Evolutionary conservation across 2,888 invertebrate genomes (phyloP).

Genomic region (Rhingia campestris): DNA sequence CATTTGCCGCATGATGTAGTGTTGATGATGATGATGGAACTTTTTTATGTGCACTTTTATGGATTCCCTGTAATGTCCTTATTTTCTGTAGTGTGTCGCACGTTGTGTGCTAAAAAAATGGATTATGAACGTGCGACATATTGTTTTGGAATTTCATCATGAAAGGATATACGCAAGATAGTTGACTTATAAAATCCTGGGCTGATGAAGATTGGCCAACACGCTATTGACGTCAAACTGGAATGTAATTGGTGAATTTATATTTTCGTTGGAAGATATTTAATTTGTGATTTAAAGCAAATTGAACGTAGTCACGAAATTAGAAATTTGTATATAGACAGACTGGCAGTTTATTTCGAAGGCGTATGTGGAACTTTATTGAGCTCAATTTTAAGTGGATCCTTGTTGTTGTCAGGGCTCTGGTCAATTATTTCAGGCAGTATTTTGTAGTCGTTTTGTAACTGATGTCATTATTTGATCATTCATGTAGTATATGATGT

Average conservation of each 20-base stretch:
- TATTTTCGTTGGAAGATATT: too few species aligned
- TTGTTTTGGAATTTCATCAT: slow-evolving; percentile 4
- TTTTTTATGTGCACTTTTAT: background rate
- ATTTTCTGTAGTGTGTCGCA: slow-evolving; percentile 20
- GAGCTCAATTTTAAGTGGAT: background rate
- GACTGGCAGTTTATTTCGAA: too few species aligned
- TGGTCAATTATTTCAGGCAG: background rate
- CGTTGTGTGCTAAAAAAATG: slow-evolving; percentile 24
- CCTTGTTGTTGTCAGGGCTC: background rate
- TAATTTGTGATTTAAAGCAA: too few species aligned
- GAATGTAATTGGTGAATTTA: too few species aligned
- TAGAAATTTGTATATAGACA: too few species aligned
- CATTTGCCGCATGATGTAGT: slow-evolving; percentile 28
- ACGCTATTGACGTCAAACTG: slow-evolving; percentile 19
- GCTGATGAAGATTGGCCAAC: background rate
- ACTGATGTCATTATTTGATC: background rate
- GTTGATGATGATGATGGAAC: slow-evolving; percentile 28
- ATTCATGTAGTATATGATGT: background rate
- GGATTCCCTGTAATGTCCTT: slow-evolving; percentile 3
- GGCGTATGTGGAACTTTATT: background rate
- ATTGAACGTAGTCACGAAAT: too few species aligned
- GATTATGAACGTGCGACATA: slow-evolving; percentile 24
- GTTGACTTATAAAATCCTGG: background rate
- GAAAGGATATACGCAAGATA: background rate
- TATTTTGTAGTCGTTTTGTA: background rate